Conservation (phyloP, 2,888 invertebrate species). For the Helicoverpa assulta region DNA sequence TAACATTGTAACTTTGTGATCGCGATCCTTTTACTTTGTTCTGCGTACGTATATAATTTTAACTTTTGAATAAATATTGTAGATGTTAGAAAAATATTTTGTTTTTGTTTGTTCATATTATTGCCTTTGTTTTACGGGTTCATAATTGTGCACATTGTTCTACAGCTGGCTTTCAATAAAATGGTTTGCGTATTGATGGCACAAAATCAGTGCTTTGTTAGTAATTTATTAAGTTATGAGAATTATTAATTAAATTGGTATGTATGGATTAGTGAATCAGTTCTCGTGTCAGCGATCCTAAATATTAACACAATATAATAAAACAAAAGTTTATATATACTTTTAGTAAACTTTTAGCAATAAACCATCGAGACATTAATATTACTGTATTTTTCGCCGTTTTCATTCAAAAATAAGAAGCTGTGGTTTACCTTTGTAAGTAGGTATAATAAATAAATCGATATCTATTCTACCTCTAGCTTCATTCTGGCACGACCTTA, state of each 20-base stretch:
- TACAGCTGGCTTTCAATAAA: too few relatives aligned
- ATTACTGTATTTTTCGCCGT: too few relatives aligned
- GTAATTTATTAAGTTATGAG: too few relatives aligned
- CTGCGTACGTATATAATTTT: constrained; percentile 37
- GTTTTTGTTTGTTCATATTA: neutral
- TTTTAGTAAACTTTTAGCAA: too few relatives aligned
- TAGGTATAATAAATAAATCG: constrained; percentile 11
- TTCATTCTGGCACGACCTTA: neutral
- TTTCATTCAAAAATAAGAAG: neutral
- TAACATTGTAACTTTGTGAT: constrained; percentile 58
- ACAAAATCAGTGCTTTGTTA: too few relatives aligned
- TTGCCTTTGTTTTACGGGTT: neutral
- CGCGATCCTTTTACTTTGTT: constrained; percentile 50
- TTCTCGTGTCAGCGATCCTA: too few relatives aligned
- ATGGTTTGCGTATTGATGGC: too few relatives aligned
- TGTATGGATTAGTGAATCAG: too few relatives aligned
- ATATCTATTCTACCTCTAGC: constrained; percentile 1
- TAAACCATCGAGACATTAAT: too few relatives aligned
- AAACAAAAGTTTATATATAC: too few relatives aligned
- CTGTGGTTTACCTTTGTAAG: neutral
- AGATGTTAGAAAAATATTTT: constrained; percentile 24
- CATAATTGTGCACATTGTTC: neutral
- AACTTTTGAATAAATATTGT: constrained; percentile 43
- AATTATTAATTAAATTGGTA: too few relatives aligned
- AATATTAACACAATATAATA: too few relatives aligned